These are phyloP conservation scores for Parnassius glacialis DNA, from an alignment of 2,888 invertebrate genomes.

Conservation along the genomic window DNA sequence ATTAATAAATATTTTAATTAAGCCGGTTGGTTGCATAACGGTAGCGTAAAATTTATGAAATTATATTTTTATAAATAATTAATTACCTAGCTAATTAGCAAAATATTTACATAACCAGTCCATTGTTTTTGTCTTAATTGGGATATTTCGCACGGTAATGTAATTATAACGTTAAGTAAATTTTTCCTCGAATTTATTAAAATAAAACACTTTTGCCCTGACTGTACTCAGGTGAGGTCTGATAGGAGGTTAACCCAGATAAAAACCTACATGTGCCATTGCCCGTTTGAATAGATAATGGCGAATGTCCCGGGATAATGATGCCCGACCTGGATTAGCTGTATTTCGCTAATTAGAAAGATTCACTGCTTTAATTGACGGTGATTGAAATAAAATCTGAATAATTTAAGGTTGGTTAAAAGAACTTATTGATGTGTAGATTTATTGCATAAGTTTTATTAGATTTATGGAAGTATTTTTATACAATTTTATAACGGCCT, in stretches of 20 bases:
- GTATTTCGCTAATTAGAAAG: slow-evolving; percentile 49
- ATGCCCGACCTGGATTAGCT: slow-evolving; percentile 40
- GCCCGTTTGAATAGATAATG: slow-evolving; percentile 48
- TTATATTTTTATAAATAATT: no score
- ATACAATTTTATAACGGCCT: no score
- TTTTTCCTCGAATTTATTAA: background rate
- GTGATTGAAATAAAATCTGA: slow-evolving; percentile 1
- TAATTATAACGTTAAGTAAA: background rate
- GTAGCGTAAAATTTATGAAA: no score
- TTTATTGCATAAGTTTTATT: background rate
- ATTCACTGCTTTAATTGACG: slow-evolving; percentile 38
- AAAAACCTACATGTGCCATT: slow-evolving; percentile 44
- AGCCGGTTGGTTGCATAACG: no score
- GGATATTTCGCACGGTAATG: slow-evolving; percentile 1
- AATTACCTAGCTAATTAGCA: no score
- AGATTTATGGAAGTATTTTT: background rate
- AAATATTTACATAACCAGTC: no score
- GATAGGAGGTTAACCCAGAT: slow-evolving; percentile 22
- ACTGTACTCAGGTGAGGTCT: slow-evolving; percentile 18
- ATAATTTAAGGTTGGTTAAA: background rate
- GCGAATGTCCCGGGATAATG: slow-evolving; percentile 45
- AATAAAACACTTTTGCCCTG: slow-evolving; percentile 9
- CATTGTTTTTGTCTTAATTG: no score
- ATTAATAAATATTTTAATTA: no score
- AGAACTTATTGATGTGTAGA: background rate